These are phyloP conservation scores for Geopemphigus sp. DNA, from an alignment of 1,140 invertebrate genomes.

Conservation along the genomic window DNA sequence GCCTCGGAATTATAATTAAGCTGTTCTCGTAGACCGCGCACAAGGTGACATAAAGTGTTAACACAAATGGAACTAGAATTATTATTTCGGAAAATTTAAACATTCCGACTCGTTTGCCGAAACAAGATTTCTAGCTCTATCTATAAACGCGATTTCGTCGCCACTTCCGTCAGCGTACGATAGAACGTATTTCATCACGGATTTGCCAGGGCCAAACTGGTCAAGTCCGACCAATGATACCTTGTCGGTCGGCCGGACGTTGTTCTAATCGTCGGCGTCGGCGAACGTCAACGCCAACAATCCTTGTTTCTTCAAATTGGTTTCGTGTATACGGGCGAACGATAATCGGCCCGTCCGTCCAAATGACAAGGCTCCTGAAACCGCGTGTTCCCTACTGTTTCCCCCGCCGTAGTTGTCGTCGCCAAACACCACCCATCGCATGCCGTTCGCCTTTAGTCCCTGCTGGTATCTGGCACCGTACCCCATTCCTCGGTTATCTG, in stretches of 20 bases:
- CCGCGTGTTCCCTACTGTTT: too few relatives aligned
- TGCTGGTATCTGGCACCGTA: slow-evolving; percentile 88
- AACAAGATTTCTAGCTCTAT: too few relatives aligned
- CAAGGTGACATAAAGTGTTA: too few relatives aligned
- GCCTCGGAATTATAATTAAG: too few relatives aligned
- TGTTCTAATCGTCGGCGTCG: slow-evolving; percentile 94
- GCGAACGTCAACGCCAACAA: slow-evolving; percentile 94
- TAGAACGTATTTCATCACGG: slow-evolving; percentile 83
- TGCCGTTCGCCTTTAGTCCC: slow-evolving; percentile 88
- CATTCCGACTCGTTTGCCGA: too few relatives aligned
- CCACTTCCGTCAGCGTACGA: slow-evolving; percentile 86
- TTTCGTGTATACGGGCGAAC: slow-evolving; percentile 99
- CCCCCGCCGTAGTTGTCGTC: too few relatives aligned
- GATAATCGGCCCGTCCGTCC: too few relatives aligned
- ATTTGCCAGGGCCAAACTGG: slow-evolving; percentile 86
- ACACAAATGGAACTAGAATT: too few relatives aligned
- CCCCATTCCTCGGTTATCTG: slow-evolving; percentile 84
- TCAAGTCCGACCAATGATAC: slow-evolving; percentile 89
- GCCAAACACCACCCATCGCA: slow-evolving; percentile 91
- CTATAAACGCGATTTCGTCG: slow-evolving; percentile 82
- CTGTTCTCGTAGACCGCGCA: too few relatives aligned
- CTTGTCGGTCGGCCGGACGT: slow-evolving; percentile 89
- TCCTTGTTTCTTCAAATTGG: slow-evolving; percentile 99
- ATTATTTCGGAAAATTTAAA: too few relatives aligned
- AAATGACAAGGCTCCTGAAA: too few relatives aligned